Evolutionary conservation across 2,888 invertebrate genomes (phyloP), one percentile per base, ranked within the genome.

Genomic region (Himalopsyche japonica): DNA sequence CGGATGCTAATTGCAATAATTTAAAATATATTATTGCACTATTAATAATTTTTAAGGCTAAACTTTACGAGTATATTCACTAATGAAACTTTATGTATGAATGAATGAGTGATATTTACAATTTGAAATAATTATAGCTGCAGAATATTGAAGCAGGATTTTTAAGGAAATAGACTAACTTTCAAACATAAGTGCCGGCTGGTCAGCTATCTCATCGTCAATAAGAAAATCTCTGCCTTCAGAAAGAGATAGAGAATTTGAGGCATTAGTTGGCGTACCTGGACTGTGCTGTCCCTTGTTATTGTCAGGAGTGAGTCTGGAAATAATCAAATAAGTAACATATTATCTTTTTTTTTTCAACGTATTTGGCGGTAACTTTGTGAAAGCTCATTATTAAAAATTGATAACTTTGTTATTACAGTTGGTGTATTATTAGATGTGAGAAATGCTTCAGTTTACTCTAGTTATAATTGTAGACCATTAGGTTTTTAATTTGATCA

Each of bases 191-290:
- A 98, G 89, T 0, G 95, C 97, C 15, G 97, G 97, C 89, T 98
- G 97, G 91, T 98, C 97, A 70, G 96, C 96, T 86, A 98, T 97
- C 90, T 98, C 97, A 88, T 98, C 97, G 88, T 98, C 97, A 86
- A 95, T 95, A 86, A 97, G 94, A 90, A 95, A 97, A 89, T 97
- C 96, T 87, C 95, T 93, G 24, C 96, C 96, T 87, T 97, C 96
- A 0, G 96, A 96, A n/a, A 97, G 91, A 0, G 96, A 96, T 0
- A 96, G 90, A 0, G 96, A 96, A 83, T 95, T 95, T 0, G 96
- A 96, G 12, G 94, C 94, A 88, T 96, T 95, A 0, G 96, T 96
- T 1, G 97, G 96, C 0, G 96, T 96, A 1, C 95, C 96, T 0
- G 96, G 96, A 3, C 95, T 86, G 20, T 78, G 85, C 32, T 34